These are phyloP conservation scores for Mugil cephalus DNA, from an alignment of 2,113 vertebrate genomes.

Conservation along the genomic window DNA sequence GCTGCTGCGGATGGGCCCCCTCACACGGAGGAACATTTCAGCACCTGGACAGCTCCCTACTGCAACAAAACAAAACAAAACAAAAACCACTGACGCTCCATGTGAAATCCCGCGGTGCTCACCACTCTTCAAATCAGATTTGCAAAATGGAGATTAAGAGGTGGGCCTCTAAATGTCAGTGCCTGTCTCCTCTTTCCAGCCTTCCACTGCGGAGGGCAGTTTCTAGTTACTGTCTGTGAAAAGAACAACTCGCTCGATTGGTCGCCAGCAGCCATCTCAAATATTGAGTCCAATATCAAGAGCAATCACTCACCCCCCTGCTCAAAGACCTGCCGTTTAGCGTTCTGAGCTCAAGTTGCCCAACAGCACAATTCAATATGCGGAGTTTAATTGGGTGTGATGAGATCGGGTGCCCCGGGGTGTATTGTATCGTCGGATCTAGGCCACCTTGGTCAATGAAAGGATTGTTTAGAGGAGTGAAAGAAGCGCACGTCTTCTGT, in stretches of 20 bases:
- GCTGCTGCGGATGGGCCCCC: background rate
- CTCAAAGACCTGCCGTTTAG: conserved; percentile 57
- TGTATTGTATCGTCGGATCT: conserved; percentile 66
- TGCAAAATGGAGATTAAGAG: conserved; percentile 63
- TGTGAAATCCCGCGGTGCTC: background rate
- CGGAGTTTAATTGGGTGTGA: conserved; percentile 74
- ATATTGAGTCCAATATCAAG: conserved; percentile 51
- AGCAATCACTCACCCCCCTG: conserved; percentile 40
- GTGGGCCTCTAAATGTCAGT: conserved; percentile 70
- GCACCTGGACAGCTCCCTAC: conserved; percentile 44
- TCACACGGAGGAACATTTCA: conserved; percentile 29
- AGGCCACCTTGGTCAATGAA: conserved; percentile 58
- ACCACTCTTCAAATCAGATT: conserved; percentile 61
- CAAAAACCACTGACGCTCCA: background rate
- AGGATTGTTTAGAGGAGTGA: conserved; percentile 58
- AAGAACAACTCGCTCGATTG: conserved; percentile 69
- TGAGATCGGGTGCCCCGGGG: conserved; percentile 64
- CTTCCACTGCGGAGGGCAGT: conserved; percentile 41
- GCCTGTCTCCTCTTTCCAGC: conserved; percentile 54
- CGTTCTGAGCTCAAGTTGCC: conserved; percentile 71
- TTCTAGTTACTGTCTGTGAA: conserved; percentile 70
- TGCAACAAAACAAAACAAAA: background rate
- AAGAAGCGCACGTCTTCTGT: conserved; percentile 43
- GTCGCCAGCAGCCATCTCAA: conserved; percentile 54
- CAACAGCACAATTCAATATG: conserved; percentile 66